Conservation (phyloP, 2,888 invertebrate species). For the Mythimna lalbum region DNA sequence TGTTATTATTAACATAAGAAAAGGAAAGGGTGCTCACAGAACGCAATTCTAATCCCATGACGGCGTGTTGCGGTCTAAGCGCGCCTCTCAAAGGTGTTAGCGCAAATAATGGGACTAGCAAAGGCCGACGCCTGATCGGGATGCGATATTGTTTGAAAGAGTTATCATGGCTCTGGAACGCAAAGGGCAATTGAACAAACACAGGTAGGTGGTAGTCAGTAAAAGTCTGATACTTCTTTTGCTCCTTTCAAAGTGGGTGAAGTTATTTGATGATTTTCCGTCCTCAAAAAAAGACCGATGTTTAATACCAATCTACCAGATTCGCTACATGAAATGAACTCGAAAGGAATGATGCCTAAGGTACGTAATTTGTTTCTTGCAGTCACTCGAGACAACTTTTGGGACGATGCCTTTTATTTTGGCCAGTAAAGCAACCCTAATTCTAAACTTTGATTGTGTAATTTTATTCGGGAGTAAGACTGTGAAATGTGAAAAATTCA, state of each 20-base stretch:
- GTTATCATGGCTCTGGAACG: too few species aligned
- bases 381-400: constrained; percentile 64
- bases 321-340: constrained; percentile 68
- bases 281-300: constrained; percentile 19
- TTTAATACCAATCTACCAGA: constrained; percentile 70
- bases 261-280: too few species aligned
- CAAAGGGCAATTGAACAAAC: too few species aligned
- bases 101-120: too few species aligned
- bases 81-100: too few species aligned
- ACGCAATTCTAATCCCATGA: constrained; percentile 4
- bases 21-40: constrained; percentile 59
- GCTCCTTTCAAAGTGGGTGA: too few species aligned
- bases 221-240: too few species aligned
- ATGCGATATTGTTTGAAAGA: too few species aligned
- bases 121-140: too few species aligned
- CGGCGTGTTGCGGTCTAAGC: too few species aligned
- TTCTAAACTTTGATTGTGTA: constrained; percentile 73
- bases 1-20: constrained; percentile 53
- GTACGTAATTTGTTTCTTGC: constrained; percentile 65
- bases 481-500: constrained; percentile 62
- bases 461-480: constrained; percentile 66
- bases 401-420: constrained; percentile 64
- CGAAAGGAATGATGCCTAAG: constrained; percentile 60
- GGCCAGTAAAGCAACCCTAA: constrained; percentile 70
- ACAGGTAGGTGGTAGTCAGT: too few species aligned